Evolutionary conservation across 1,140 invertebrate species (phyloP), one percentile per base, ranked within the genome.

Genomic region (Papilio glaucus): DNA sequence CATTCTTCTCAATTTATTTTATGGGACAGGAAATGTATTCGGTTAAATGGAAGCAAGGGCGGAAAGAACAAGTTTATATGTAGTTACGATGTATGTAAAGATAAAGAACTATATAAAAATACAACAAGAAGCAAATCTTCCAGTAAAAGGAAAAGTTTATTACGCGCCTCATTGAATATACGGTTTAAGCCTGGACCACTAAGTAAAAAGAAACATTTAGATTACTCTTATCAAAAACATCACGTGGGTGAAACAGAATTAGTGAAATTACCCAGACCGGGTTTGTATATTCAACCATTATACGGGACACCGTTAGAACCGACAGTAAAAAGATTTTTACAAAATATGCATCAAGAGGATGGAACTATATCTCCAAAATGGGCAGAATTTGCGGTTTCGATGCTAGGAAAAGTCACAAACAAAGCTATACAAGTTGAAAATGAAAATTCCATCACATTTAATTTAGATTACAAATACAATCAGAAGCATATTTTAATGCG

Each of bases 171-270:
- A 7, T 80, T 93, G 71, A 75, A 78, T 68, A 53, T 88, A 21
- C 88, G 87, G 80, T 90, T 92, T 79, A 93, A 90, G 69, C 89
- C 91, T 15, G 91, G 91, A 0, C 91, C 91, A 6, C 77, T 93
- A 57, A 76, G 75, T 15, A 87, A 76, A 72, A 93, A 93, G 80
- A 81, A 77, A 49, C 62, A 74, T 70, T 78, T 93, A 72, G 90
- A 92, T 77, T 73, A 73, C 42, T 92, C 91, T 5, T 86, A 87
- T 77, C 91, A 92, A 80, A 89, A 87, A 77, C 82, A 85, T 81
- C 80, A 88, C 29, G 81, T 89, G 69, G 89, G 89, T 37, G 77
- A 81, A 53, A 81, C 77, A 18, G 77, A 85, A 76, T 42, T 90
- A 70, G 77, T 87, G 15, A 79, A 82, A 42, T 78, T 93, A 61